These are phyloP conservation scores for Bolborhynchus lineola DNA, from an alignment of 2,113 vertebrate species.

Conservation along the genomic window DNA sequence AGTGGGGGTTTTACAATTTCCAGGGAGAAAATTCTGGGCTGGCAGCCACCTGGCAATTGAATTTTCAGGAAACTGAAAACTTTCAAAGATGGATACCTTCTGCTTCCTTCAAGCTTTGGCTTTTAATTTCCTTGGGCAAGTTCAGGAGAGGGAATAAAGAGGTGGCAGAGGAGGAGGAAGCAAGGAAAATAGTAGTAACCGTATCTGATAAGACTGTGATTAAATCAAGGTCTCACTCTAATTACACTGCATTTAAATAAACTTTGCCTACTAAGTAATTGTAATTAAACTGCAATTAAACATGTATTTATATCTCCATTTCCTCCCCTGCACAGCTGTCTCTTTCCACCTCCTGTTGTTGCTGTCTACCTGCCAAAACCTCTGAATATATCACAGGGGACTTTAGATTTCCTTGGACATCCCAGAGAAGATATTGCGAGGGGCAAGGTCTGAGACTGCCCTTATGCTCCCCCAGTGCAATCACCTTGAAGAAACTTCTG, in stretches of 20 bases:
- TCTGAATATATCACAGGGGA: slow-evolving; percentile 2
- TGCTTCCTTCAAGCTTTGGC: not conserved
- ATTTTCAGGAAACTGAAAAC: not conserved
- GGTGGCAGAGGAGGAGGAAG: not conserved
- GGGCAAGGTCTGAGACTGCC: not conserved
- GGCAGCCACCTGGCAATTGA: slow-evolving; percentile 25
- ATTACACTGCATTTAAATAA: slow-evolving; percentile 81
- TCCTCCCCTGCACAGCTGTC: slow-evolving; percentile 71
- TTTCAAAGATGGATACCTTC: slow-evolving; percentile 1
- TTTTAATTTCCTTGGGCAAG: not conserved
- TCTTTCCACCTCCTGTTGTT: slow-evolving; percentile 62
- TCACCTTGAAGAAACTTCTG: not conserved
- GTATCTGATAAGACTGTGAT: slow-evolving; percentile 73
- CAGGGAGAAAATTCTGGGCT: slow-evolving; percentile 5
- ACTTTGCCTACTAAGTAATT: slow-evolving; percentile 78
- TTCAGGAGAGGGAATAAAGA: not conserved
- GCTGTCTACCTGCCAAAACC: slow-evolving; percentile 56
- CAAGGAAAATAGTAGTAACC: slow-evolving; percentile 54
- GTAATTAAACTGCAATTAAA: slow-evolving; percentile 83
- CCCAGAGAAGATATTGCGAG: not conserved
- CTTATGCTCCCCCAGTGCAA: not conserved
- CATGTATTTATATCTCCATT: slow-evolving; percentile 78
- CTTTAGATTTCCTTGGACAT: slow-evolving; percentile 20
- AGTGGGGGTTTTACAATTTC: not conserved
- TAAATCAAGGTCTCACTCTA: slow-evolving; percentile 80